Conservation (phyloP, 1,140 invertebrate species). For the Bradynema listronoti region DNA sequence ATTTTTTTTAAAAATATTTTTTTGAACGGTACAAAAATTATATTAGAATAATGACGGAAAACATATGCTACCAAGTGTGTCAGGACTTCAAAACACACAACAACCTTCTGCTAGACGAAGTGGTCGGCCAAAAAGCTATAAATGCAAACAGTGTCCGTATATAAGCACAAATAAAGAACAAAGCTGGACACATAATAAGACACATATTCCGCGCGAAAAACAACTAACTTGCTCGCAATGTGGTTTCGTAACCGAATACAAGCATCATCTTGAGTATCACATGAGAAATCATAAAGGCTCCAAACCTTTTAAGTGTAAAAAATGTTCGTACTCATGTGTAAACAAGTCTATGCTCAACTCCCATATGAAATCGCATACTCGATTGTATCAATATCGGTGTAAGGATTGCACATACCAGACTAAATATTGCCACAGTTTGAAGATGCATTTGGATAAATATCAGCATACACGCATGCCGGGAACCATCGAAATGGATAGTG, state of each 20-base stretch:
- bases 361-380: conserved; percentile 94
- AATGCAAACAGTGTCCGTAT: conserved; percentile 80
- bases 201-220: conserved; percentile 86
- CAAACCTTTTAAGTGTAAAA: conserved; percentile 88
- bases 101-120: conserved; percentile 13
- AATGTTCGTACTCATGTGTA: conserved; percentile 85
- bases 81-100: conserved; percentile 15
- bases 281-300: conserved; percentile 85
- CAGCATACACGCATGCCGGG: conserved; percentile 75
- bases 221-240: conserved; percentile 82
- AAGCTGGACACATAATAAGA: conserved; percentile 78
- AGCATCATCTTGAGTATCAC: conserved; percentile 96
- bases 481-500: conserved; percentile 66
- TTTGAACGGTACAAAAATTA: neutral
- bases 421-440: conserved; percentile 95
- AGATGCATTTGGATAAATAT: conserved; percentile 87
- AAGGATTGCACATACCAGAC: conserved; percentile 89
- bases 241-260: conserved; percentile 93
- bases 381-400: conserved; percentile 90
- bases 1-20: no score
- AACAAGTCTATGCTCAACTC: conserved; percentile 99
- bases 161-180: conserved; percentile 76
- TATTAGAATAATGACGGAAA: conserved; percentile 3
- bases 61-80: no score
- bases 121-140: conserved; percentile 68